Evolutionary conservation across 2,797 vertebrate species (phyloP).

Genomic region (Oreortyx pictus): DNA sequence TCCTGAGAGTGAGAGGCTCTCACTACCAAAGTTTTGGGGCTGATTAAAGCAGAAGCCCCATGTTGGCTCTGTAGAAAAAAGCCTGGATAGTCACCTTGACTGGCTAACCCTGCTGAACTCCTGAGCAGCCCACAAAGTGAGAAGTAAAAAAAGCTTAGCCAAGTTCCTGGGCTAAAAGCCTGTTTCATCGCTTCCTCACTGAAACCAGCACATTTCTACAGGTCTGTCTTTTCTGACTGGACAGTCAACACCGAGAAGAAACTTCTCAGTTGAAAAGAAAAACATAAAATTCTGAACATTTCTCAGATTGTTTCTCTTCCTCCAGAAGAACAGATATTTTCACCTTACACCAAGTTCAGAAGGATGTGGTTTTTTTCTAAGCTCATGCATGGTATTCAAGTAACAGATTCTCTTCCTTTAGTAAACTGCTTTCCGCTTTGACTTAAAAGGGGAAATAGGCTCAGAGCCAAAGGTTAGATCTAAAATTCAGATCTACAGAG

Average conservation of each 20-base stretch:
- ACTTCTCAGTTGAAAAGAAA: not conserved
- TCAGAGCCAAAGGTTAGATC: conserved; percentile 45
- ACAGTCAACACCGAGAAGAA: not conserved
- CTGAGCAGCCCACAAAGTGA: not conserved
- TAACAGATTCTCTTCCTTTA: conserved; percentile 2
- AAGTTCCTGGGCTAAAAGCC: not conserved
- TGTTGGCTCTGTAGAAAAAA: not conserved
- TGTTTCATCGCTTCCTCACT: not conserved
- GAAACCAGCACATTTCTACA: not conserved
- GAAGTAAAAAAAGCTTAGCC: not conserved
- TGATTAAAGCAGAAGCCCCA: no score
- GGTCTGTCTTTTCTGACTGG: not conserved
- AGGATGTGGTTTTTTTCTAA: not conserved
- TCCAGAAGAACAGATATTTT: not conserved
- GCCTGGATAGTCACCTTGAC: not conserved
- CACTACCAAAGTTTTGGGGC: not conserved
- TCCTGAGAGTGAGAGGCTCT: not conserved
- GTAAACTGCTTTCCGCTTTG: not conserved
- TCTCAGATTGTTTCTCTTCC: not conserved
- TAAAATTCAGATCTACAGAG: conserved; percentile 59
- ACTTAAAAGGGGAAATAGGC: conserved; percentile 42
- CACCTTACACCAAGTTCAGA: not conserved
- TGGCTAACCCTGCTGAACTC: not conserved
- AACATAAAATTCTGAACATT: not conserved
- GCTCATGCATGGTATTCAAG: not conserved